Evolutionary conservation across 2,797 vertebrate genomes (phyloP).

Genomic region (Epinephelus malabaricus): DNA sequence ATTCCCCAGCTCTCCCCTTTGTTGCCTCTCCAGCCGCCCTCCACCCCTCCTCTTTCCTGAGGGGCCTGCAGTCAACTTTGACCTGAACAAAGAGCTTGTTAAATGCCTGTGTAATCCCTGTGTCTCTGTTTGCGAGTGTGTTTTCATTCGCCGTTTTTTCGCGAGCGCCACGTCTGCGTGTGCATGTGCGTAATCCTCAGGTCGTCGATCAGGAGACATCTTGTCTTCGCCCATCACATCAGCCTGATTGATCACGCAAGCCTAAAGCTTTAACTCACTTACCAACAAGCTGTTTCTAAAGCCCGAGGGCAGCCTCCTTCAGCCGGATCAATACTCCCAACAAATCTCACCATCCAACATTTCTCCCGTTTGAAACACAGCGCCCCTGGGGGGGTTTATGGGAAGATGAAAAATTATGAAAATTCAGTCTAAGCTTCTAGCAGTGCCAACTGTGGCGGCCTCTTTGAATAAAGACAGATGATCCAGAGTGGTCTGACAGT

Average conservation of each 20-base stretch:
- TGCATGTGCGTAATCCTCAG: constrained; percentile 54
- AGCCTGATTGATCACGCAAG: constrained; percentile 66
- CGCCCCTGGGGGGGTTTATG: constrained; percentile 12
- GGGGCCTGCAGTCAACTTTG: constrained; percentile 83
- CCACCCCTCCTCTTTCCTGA: constrained; percentile 60
- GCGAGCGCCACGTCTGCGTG: constrained; percentile 15
- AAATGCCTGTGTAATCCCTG: constrained; percentile 86
- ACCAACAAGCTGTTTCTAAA: constrained; percentile 42
- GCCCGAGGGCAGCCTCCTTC: constrained; percentile 11
- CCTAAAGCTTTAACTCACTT: constrained; percentile 54
- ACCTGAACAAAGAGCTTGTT: constrained; percentile 85
- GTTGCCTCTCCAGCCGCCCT: constrained; percentile 21
- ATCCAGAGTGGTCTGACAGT: constrained; percentile 65
- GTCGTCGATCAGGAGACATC: constrained; percentile 68
- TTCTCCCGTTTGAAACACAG: constrained; percentile 16
- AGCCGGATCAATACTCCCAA: constrained; percentile 38
- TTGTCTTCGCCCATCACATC: constrained; percentile 77
- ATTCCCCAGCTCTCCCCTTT: constrained; percentile 63
- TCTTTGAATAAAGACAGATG: constrained; percentile 73
- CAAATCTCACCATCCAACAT: neutral
- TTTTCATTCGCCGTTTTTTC: constrained; percentile 46
- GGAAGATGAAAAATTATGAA: constrained; percentile 40
- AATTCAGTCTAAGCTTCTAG: constrained; percentile 12
- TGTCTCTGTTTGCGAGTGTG: constrained; percentile 64
- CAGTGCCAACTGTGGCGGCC: constrained; percentile 26